Conservation (phyloP, 2,888 invertebrate genomes). For the Adineta ricciae region DNA sequence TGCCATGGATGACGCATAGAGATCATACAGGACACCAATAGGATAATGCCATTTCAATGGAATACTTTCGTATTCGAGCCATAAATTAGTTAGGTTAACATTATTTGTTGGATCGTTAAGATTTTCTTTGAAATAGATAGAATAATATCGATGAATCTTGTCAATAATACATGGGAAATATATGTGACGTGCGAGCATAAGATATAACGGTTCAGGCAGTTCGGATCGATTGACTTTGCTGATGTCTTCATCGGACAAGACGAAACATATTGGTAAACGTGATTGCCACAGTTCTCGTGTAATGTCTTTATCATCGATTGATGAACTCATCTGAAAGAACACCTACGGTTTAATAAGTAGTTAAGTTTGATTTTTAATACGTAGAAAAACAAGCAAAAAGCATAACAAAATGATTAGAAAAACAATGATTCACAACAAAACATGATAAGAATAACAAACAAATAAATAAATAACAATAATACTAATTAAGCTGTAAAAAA, state of each 20-base stretch:
- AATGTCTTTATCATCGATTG: slow-evolving; percentile 74
- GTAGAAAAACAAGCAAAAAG: neutral
- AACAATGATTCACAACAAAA: neutral
- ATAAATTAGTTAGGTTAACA: slow-evolving; percentile 55
- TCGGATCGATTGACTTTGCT: slow-evolving; percentile 78
- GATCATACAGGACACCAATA: slow-evolving; percentile 78
- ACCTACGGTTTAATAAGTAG: neutral
- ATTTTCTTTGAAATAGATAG: slow-evolving; percentile 61
- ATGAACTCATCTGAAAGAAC: neutral
- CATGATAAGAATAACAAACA: neutral
- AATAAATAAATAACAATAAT: slow-evolving; percentile 34
- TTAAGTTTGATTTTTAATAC: too few relatives aligned
- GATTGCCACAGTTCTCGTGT: slow-evolving; percentile 89
- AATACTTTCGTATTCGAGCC: slow-evolving; percentile 82
- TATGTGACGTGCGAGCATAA: slow-evolving; percentile 82
- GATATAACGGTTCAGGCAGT: slow-evolving; percentile 52
- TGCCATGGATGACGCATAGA: slow-evolving; percentile 52
- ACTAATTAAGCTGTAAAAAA: slow-evolving; percentile 42
- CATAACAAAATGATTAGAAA: neutral
- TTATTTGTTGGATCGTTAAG: slow-evolving; percentile 52
- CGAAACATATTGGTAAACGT: slow-evolving; percentile 82
- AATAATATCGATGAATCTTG: slow-evolving; percentile 77
- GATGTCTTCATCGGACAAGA: slow-evolving; percentile 75
- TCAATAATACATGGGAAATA: slow-evolving; percentile 89
- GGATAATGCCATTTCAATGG: slow-evolving; percentile 75